A percentile compares a stretch with the other conserved stretches of the same genome.
Evolutionary conservation across 2,888 invertebrate species (phyloP).

Genomic region (Cyaniris semiargus): DNA sequence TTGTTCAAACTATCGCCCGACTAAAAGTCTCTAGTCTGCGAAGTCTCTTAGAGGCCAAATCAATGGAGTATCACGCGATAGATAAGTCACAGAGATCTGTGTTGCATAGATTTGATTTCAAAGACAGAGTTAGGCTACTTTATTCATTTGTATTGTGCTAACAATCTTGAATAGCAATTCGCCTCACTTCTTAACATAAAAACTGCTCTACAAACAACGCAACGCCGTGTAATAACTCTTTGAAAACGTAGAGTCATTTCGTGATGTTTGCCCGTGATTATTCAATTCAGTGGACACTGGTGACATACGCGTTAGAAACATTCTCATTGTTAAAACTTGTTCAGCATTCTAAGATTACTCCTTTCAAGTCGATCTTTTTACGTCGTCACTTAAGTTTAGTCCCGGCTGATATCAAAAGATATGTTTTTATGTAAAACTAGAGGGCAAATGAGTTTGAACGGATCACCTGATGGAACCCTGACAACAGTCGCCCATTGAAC

Average conservation of each 20-base stretch:
- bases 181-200: slow-evolving; percentile 27
- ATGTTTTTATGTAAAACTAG: too few species aligned
- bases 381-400: too few species aligned
- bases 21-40: too few species aligned
- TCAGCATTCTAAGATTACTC: not conserved
- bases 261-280: slow-evolving; percentile 4
- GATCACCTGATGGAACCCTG: too few species aligned
- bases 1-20: too few species aligned
- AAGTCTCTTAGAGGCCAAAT: too few species aligned
- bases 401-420: too few species aligned
- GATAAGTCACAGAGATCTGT: too few species aligned
- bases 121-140: not conserved
- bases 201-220: not conserved
- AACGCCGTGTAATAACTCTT: slow-evolving; percentile 8
- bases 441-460: too few species aligned
- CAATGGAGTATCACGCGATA: too few species aligned
- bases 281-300: slow-evolving; percentile 9
- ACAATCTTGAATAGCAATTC: slow-evolving; percentile 27
- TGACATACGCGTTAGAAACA: not conserved
- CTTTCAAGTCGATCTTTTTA: not conserved
- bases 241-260: slow-evolving; percentile 19
- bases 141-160: not conserved
- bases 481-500: too few species aligned
- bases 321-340: not conserved
- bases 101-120: too few species aligned